Evolutionary conservation across 2,888 invertebrate species (phyloP).

Genomic region (Aquatica leii): DNA sequence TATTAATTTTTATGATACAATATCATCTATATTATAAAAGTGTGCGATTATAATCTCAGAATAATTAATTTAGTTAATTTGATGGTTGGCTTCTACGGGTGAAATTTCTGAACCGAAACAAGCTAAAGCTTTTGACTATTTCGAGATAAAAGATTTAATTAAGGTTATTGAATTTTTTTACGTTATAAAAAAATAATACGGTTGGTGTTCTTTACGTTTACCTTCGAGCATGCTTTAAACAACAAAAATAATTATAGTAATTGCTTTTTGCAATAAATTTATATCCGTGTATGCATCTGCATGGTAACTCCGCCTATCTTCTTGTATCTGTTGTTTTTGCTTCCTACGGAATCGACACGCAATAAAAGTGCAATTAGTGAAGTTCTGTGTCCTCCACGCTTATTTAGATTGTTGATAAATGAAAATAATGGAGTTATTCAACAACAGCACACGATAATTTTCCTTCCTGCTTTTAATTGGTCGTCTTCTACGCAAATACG

Average conservation of each 20-base stretch:
- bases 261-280: conserved; percentile 21
- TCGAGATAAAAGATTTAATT: background rate
- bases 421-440: conserved; percentile 59
- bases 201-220: background rate
- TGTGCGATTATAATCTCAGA: background rate
- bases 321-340: conserved; percentile 30
- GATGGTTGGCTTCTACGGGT: background rate
- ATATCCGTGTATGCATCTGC: conserved; percentile 25
- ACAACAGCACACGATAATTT: conserved; percentile 56
- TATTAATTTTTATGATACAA: background rate
- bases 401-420: conserved; percentile 59
- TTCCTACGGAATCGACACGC: conserved; percentile 46
- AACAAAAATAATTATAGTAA: conserved; percentile 16
- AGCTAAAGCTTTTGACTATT: background rate
- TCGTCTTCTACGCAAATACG: conserved; percentile 24
- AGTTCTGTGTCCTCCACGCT: conserved; percentile 59
- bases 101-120: conserved; percentile 11
- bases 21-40: background rate
- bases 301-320: conserved; percentile 25
- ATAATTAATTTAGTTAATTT: conserved; percentile 10
- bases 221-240: background rate
- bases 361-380: conserved; percentile 58
- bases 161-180: no score
- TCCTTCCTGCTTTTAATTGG: conserved; percentile 56
- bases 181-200: no score